These are phyloP conservation scores for Enteromius viviparus DNA, from an alignment of 2,797 vertebrate genomes.

Conservation along the genomic window DNA sequence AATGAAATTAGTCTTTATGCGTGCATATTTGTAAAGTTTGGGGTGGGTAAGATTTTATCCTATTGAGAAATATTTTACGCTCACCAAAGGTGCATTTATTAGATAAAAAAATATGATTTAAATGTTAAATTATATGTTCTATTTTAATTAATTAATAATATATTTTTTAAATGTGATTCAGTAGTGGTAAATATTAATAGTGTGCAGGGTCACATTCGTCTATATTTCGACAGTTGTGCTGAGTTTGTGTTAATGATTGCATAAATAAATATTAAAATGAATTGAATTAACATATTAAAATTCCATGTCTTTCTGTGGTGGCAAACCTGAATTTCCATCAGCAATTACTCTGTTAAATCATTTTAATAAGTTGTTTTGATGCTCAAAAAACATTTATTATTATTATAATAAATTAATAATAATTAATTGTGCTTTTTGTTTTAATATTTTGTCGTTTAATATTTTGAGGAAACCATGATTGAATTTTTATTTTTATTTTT, in stretches of 20 bases:
- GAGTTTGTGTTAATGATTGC: too few species aligned
- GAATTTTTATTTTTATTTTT: not conserved
- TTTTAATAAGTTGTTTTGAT: not conserved
- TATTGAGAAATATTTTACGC: not conserved
- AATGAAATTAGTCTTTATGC: not conserved
- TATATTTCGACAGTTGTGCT: too few species aligned
- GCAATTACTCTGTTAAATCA: not conserved
- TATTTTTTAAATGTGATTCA: too few species aligned
- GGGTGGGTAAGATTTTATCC: not conserved
- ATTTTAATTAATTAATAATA: not conserved
- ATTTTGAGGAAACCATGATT: not conserved
- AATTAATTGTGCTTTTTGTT: not conserved
- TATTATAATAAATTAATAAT: not conserved
- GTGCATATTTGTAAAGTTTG: not conserved
- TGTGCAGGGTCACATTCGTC: too few species aligned
- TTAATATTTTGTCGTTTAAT: not conserved
- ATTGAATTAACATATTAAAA: not conserved
- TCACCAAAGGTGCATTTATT: not conserved
- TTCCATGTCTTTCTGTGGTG: not conserved
- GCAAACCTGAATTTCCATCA: not conserved
- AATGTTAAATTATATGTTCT: not conserved
- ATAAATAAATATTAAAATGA: not conserved
- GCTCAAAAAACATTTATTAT: not conserved
- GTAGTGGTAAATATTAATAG: too few species aligned
- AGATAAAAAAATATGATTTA: not conserved